A percentile compares a stretch with the other conserved stretches of the same genome.
Evolutionary conservation across 2,888 invertebrate genomes (phyloP).

Genomic region (Onthophagus sagittarius): DNA sequence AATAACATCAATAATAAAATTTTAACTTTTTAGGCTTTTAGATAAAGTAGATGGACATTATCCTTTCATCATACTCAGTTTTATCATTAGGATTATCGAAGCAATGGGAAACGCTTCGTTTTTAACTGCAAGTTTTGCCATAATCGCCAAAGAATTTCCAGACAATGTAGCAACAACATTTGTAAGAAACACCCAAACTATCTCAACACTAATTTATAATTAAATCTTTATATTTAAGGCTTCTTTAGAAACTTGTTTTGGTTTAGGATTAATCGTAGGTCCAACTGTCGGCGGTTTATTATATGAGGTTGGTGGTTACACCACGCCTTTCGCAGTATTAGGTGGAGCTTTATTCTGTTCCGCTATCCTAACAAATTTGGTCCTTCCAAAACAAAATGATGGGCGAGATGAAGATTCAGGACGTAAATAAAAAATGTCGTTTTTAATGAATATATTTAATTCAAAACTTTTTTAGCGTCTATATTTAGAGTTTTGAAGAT

Average conservation of each 20-base stretch:
- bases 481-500: conserved; percentile 63
- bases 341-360: conserved; percentile 72
- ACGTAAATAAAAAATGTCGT: conserved; percentile 50
- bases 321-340: conserved; percentile 75
- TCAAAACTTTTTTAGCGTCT: conserved; percentile 51
- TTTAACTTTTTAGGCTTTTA: conserved; percentile 54
- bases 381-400: conserved; percentile 64
- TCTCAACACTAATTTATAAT: neutral
- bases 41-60: conserved; percentile 68
- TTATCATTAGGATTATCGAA: conserved; percentile 75
- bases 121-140: conserved; percentile 81
- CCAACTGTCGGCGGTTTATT: conserved; percentile 86
- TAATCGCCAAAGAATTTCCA: conserved; percentile 84
- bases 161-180: conserved; percentile 81
- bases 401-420: conserved; percentile 56
- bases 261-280: conserved; percentile 81
- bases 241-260: conserved; percentile 83
- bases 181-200: conserved; percentile 54
- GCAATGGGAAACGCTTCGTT: conserved; percentile 85
- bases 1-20: neutral
- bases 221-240: conserved; percentile 52
- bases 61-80: conserved; percentile 73
- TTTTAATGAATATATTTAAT: neutral
- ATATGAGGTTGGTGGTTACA: conserved; percentile 74
- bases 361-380: conserved; percentile 68